Base-by-base conservation (phyloP, 2,888 invertebrate species). In the Conops quadrifasciatus region DNA sequence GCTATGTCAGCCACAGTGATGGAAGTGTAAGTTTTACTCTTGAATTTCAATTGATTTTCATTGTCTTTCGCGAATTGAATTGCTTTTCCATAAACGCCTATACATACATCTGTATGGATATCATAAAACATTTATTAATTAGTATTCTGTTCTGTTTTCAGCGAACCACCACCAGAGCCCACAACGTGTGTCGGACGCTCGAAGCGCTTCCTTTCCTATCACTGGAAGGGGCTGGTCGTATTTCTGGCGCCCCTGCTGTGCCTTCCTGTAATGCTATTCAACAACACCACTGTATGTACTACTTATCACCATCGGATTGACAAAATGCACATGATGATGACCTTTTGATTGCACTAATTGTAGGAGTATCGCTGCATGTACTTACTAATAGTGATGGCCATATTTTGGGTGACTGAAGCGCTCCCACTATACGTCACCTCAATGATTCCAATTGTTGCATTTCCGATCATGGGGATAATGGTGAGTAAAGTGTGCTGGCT, bases 321-420 rank as follows among this genome's bases (percentile, higher is more conserved):
- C 36, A 36, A 36, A 36, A 36, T 36, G 36, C 36, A 36, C 36
- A 7, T 36, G 4, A 7, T 36, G 36, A 30, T 24, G 45, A 63
- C 19, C 13, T 2, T 59, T 59, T 0, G 11, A 5, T 21, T 49
- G 7, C 3, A 49, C 19, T 36, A n/a, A 30, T 72, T 73, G 0
- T 85, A 91, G 88, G 90, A 89, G 72, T 90, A 89, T 82, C 88
- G 91, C 87, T 95, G 94, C 81, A 90, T 93, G 84, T 95, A 92
- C 83, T 91, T 94, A 28, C 91, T 95, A 0, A 82, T 92, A 1
- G 87, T 94, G 73, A 95, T 95, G 95, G 93, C 94, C 0, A 87
- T 91, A 36, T 94, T 89, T 84, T 94, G 94, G 94, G 93, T 94
- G 75, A 89, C 93, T 51, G 95, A 95, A 82, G 91, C 92, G 0